These are phyloP conservation scores for Drosophila rufa DNA, from an alignment of 1,140 invertebrate species.

Conservation along the genomic window DNA sequence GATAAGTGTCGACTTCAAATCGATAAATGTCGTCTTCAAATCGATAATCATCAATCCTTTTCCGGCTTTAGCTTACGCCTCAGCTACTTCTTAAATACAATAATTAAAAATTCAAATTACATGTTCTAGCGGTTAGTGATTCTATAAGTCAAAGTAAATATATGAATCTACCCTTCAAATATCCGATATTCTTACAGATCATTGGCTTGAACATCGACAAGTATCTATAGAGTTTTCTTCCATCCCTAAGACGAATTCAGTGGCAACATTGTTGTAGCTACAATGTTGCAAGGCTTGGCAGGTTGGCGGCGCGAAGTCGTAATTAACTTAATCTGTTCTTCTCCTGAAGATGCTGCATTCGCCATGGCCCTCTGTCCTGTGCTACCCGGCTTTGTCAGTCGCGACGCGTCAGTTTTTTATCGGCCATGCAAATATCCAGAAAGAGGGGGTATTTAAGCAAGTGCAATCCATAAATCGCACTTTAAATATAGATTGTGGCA, in stretches of 20 bases:
- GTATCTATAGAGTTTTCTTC: neutral
- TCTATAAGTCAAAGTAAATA: neutral
- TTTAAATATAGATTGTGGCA: constrained; percentile 41
- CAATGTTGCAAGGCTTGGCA: constrained; percentile 34
- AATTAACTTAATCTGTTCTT: constrained; percentile 47
- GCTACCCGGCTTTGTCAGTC: constrained; percentile 33
- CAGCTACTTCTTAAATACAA: neutral
- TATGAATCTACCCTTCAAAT: neutral
- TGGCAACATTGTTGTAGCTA: constrained; percentile 18
- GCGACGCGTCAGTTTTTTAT: constrained; percentile 24
- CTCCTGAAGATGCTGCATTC: constrained; percentile 21
- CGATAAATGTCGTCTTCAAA: neutral
- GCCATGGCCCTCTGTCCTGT: constrained; percentile 9
- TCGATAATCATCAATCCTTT: neutral
- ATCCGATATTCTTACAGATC: too few relatives aligned
- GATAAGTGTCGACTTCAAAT: neutral
- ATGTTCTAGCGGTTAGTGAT: neutral
- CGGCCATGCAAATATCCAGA: constrained; percentile 19
- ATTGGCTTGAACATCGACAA: too few relatives aligned
- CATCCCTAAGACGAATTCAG: constrained; percentile 3
- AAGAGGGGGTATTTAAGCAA: constrained; percentile 14
- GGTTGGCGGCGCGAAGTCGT: constrained; percentile 32
- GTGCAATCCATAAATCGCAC: constrained; percentile 23
- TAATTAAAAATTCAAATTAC: neutral
- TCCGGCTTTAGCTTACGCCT: neutral